A percentile compares a stretch with the other conserved stretches of the same genome.
These are phyloP conservation scores for Leptarthrus brevirostris DNA, from an alignment of 2,888 invertebrate genomes.

Conservation along the genomic window DNA sequence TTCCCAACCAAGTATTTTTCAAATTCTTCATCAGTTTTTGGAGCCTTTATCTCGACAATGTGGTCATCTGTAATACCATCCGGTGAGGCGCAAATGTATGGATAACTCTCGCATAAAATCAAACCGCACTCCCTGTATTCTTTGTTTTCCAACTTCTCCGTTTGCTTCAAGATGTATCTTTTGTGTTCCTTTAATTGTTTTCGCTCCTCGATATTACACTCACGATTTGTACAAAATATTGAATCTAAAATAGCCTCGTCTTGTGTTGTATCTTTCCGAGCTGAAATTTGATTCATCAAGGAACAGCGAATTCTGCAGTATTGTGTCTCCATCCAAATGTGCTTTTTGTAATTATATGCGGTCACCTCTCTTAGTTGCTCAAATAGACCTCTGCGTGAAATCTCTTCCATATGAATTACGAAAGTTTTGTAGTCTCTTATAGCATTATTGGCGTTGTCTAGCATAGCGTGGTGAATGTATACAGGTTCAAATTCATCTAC, in stretches of 20 bases:
- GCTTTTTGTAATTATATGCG: conserved; percentile 62
- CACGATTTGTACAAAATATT: conserved; percentile 64
- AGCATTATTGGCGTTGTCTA: conserved; percentile 61
- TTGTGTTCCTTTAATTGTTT: conserved; percentile 65
- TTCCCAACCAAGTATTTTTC: conserved; percentile 65
- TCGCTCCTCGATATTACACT: conserved; percentile 60
- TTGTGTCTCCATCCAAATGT: conserved; percentile 64
- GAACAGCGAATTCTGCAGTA: conserved; percentile 65
- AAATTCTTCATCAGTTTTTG: conserved; percentile 66
- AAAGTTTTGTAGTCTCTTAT: conserved; percentile 62
- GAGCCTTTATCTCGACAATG: conserved; percentile 66
- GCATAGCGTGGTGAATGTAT: conserved; percentile 63
- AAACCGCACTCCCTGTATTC: conserved; percentile 64
- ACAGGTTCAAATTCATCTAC: conserved; percentile 64
- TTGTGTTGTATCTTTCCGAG: conserved; percentile 61
- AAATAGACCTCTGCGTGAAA: conserved; percentile 61
- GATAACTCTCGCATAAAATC: conserved; percentile 62
- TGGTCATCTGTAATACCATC: conserved; percentile 66
- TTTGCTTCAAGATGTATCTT: conserved; percentile 65
- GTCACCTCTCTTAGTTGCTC: conserved; percentile 61
- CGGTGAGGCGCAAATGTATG: conserved; percentile 64
- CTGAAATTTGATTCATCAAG: conserved; percentile 62
- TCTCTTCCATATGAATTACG: conserved; percentile 62
- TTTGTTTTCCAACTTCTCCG: conserved; percentile 65
- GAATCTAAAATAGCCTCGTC: conserved; percentile 62